Base-by-base conservation (phyloP, 1,140 invertebrate species). In the Drosophila santomea region DNA sequence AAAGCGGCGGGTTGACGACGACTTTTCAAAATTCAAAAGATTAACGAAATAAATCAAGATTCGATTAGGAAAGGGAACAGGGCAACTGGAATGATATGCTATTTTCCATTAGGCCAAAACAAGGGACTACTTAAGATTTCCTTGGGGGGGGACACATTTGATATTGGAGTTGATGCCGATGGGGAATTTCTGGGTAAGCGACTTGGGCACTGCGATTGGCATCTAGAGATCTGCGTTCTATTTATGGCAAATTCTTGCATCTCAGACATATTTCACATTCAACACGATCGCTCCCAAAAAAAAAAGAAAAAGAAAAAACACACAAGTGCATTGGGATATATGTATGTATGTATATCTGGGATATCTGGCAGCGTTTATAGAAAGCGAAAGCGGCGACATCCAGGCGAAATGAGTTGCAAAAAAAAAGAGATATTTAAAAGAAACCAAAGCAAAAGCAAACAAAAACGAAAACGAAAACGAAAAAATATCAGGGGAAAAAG, bases 171-270 rank as follows among this genome's bases (percentile, higher is more conserved):
- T 62, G 20, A 28, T 45, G 56, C 25, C 11, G 15, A 14, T 4
- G 35, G 25, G 35, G 52, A 55, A 74, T 51, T 58, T 66, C 47
- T 66, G 73, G 52, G 58, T 8, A 43, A 36, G 47, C 47, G 3
- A 15, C 63, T 43, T 43, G 23, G 38, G 38, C 57, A 39, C 41
- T 39, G 58, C 54, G 55, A 55, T 55, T 41, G 35, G 55, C 15
- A 64, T 51, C 72, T 51, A 61, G 76, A 64, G 48, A 57, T 50
- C 25, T 35, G n/a, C 10, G 32, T 5, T 86, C 83, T 86, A 86
- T 86, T 86, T 86, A 83, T 86, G 83, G 83, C 79, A 69, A 86
- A 88, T 86, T 86, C 82, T 79, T 36, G 25, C 61, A 61, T 44
- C 60, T 59, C 73, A 77, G 73, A 69, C 72, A 80, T 73, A 84